These are phyloP conservation scores for Hymenochirus boettgeri DNA, from an alignment of 2,113 vertebrate species.

Conservation along the genomic window DNA sequence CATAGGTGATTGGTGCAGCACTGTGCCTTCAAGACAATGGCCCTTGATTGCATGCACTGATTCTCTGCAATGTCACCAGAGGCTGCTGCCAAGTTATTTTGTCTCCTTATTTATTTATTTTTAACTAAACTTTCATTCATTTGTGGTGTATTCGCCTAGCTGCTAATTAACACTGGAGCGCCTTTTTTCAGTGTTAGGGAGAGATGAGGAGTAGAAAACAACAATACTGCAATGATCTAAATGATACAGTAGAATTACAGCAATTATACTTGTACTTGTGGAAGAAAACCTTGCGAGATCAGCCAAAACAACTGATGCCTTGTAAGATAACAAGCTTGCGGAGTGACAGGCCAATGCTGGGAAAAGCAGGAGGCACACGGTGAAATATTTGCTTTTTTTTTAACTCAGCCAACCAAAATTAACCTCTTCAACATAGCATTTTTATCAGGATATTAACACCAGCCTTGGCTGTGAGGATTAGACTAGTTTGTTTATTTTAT, in stretches of 20 bases:
- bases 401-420: conserved; percentile 56
- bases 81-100: conserved; percentile 59
- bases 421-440: conserved; percentile 52
- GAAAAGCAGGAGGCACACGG: conserved; percentile 62
- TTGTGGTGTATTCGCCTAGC: conserved; percentile 62
- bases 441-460: conserved; percentile 42
- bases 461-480: conserved; percentile 1
- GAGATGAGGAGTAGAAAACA: conserved; percentile 66
- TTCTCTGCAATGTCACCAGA: conserved; percentile 47
- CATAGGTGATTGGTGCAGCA: conserved; percentile 14
- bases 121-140: conserved; percentile 72
- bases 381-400: conserved; percentile 59
- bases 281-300: conserved; percentile 74
- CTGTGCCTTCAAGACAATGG: conserved; percentile 48
- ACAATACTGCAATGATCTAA: conserved; percentile 75
- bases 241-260: conserved; percentile 74
- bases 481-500: conserved; percentile 32
- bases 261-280: conserved; percentile 72
- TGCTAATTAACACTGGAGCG: conserved; percentile 71
- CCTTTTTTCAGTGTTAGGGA: conserved; percentile 66
- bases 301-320: conserved; percentile 69
- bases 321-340: conserved; percentile 56
- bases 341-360: conserved; percentile 66
- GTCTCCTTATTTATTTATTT: conserved; percentile 61
- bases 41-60: conserved; percentile 45